These are phyloP conservation scores for Chesias legatella DNA, from an alignment of 2,888 invertebrate genomes.

Conservation along the genomic window DNA sequence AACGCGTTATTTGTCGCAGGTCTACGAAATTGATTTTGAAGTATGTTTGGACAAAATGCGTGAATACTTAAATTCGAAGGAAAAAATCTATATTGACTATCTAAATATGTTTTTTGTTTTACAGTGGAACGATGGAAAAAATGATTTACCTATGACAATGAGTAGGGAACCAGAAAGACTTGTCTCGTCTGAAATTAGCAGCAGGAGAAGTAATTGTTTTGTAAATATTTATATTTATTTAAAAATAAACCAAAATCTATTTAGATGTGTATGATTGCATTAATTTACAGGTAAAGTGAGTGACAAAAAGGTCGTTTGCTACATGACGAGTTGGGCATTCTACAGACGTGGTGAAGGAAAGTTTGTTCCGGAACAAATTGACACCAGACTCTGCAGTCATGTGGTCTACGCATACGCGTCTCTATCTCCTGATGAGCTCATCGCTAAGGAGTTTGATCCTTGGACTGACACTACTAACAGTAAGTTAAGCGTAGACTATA, in stretches of 20 bases:
- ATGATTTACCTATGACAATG: conserved; percentile 34
- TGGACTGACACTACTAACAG: conserved; percentile 94
- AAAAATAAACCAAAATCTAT: too few relatives aligned
- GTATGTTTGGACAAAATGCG: conserved; percentile 35
- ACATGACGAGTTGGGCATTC: conserved; percentile 94
- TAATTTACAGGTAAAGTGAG: conserved; percentile 52
- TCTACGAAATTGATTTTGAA: conserved; percentile 68
- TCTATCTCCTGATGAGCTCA: conserved; percentile 88
- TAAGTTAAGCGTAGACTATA: conserved; percentile 66
- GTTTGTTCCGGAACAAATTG: conserved; percentile 92
- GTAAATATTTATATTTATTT: neutral
- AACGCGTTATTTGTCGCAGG: conserved; percentile 56
- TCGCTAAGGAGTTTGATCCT: conserved; percentile 90
- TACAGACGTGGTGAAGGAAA: conserved; percentile 90
- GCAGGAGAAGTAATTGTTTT: conserved; percentile 49
- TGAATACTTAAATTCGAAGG: neutral
- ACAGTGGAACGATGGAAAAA: conserved; percentile 50
- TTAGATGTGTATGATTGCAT: neutral
- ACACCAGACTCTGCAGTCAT: conserved; percentile 91
- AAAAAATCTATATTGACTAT: too few relatives aligned
- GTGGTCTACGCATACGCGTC: conserved; percentile 94
- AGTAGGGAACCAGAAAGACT: conserved; percentile 42
- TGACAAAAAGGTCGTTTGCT: conserved; percentile 86
- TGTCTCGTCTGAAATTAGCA: conserved; percentile 38
- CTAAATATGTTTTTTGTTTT: conserved; percentile 21